These are phyloP conservation scores for Leucophora obtusa DNA, from an alignment of 2,888 invertebrate genomes.

Conservation along the genomic window DNA sequence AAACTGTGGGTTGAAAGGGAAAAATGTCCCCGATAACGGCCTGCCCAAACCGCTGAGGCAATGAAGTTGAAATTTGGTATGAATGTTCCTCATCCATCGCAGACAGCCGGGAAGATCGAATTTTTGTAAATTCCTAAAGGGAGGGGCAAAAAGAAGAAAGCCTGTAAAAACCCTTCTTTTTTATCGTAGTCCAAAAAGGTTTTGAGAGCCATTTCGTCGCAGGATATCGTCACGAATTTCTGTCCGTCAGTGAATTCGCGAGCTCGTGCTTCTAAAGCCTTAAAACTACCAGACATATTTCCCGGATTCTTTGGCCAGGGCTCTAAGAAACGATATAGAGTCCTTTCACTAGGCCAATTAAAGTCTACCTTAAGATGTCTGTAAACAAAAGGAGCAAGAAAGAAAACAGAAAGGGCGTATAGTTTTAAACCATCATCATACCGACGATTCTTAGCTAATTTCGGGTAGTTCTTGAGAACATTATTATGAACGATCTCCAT, in stretches of 20 bases:
- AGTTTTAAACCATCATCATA: slow-evolving; percentile 8
- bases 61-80: too few species aligned
- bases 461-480: not conserved
- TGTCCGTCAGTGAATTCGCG: not conserved
- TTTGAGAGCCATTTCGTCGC: slow-evolving; percentile 16
- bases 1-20: too few species aligned
- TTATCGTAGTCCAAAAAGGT: slow-evolving; percentile 4
- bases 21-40: too few species aligned
- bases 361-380: not conserved
- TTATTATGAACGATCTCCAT: not conserved
- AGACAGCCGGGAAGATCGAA: too few species aligned
- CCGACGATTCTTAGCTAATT: too few species aligned
- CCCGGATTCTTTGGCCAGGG: slow-evolving; percentile 6
- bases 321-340: slow-evolving; percentile 11
- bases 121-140: too few species aligned
- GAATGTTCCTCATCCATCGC: too few species aligned
- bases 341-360: slow-evolving; percentile 15
- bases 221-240: not conserved
- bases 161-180: too few species aligned
- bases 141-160: too few species aligned
- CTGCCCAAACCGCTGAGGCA: too few species aligned
- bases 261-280: not conserved
- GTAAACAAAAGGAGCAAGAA: slow-evolving; percentile 8
- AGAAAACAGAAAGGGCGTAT: not conserved
- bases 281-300: not conserved